A percentile compares a stretch with the other conserved stretches of the same genome.
phyloP scores from a whole-genome alignment of 2,888 invertebrate genomes.

The Alloscopus bannaensis region DNA sequence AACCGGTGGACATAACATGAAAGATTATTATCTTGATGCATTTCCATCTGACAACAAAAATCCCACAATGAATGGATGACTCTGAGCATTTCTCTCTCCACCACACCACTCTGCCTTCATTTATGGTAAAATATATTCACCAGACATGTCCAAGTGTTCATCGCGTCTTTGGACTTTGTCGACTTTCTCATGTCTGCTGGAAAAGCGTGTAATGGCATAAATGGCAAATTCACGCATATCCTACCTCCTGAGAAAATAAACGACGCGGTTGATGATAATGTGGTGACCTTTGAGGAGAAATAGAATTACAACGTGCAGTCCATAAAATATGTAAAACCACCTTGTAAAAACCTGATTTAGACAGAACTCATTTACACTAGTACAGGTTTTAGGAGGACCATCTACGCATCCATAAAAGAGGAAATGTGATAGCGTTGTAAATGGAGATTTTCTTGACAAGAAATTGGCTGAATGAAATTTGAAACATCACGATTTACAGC shows the following conservation, averaged over 20 bases:
- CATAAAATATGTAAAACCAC: slow-evolving; percentile 2
- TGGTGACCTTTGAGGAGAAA: too few species aligned
- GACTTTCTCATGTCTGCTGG: too few species aligned
- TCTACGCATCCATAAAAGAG: slow-evolving; percentile 5
- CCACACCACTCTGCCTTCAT: too few species aligned
- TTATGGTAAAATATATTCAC: too few species aligned
- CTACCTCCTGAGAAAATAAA: too few species aligned
- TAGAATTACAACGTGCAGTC: too few species aligned
- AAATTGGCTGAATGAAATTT: slow-evolving; percentile 39
- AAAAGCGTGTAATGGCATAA: neutral
- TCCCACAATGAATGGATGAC: too few species aligned
- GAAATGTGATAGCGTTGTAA: slow-evolving; percentile 27
- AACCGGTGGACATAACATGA: slow-evolving; percentile 1
- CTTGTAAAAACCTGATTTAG: slow-evolving; percentile 41
- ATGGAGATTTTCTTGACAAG: slow-evolving; percentile 1
- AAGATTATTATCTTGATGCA: slow-evolving; percentile 8
- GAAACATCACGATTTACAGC: slow-evolving; percentile 49
- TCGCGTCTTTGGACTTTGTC: too few species aligned
- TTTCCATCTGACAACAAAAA: too few species aligned
- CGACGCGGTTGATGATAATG: slow-evolving; percentile 13
- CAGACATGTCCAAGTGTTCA: too few species aligned
- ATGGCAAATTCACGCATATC: too few species aligned
- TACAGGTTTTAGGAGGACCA: slow-evolving; percentile 46
- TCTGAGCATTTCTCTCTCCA: too few species aligned
- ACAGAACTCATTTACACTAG: slow-evolving; percentile 39